Evolutionary conservation across 2,797 vertebrate species (phyloP), one percentile per base, ranked within the genome.

Genomic region (Cynodonichthys magdalenae): DNA sequence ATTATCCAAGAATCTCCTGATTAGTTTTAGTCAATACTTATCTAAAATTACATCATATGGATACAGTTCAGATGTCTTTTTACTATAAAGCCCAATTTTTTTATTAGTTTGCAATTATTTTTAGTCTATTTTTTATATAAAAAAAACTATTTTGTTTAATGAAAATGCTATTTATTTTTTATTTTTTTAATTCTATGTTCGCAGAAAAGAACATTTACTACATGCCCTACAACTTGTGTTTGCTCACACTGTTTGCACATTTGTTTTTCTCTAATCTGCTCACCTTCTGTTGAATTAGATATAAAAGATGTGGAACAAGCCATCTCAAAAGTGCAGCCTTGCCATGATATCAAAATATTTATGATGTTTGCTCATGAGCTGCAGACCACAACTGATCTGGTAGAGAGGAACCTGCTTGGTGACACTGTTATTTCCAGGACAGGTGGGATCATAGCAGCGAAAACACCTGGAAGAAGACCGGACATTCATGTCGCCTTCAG

Each of bases 291-390:
- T 56, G 9, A 52, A 60, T 70, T 48, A 34, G 63, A 68, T 27
- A 11, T 52, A 6, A 63, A 29, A 63, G 41, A 70, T 59, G 55
- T 11, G 48, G 44, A 24, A 74, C 55, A 59, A 71, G 77, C 55
- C 54, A 53, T 66, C 67, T 83, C 51, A 67, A 44, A 70, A 24
- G 42, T 50, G 55, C 51, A 60, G n/a, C 34, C 82, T 86, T 88
- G 81, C 87, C 68, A 53, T 5, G 85, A 80, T 60, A 20, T 52
- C 56, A 31, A 81, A 73, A 69, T 84, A 89, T 91, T 91, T 92
- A 91, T 71, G 73, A 83, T 80, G 66, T 82, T 55, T 83, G 59
- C 71, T 61, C 39, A 15, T 51, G 69, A 50, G n/a, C 14, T 4
- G 66, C 39, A 29, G 54, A 76, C 79, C 61, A 72, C 63, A 49